Base-by-base conservation (phyloP, 2,888 invertebrate genomes). In the Scaeva pyrastri region DNA sequence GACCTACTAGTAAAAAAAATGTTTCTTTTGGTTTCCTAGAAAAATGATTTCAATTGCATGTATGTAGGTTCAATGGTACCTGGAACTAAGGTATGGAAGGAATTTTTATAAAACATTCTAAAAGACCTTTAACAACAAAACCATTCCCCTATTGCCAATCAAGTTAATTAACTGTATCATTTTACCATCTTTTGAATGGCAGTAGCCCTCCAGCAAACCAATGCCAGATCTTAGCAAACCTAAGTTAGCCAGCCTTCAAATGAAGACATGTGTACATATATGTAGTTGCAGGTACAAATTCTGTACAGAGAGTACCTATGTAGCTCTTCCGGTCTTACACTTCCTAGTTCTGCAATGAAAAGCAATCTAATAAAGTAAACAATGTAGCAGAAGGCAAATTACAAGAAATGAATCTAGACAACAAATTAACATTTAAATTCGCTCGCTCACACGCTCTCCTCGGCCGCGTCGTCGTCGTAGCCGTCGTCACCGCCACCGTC, bases 401-500 rank as follows among this genome's bases (percentile, higher is more conserved):
- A 78, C 68, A 81, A 45, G 52, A 77, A 86, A 74, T 82, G 73
- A 77, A 78, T 82, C 74, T 41, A 14, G 21, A 60, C 77, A 74
- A 82, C 77, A 74, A 82, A 86, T 86, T 86, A 86, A 62, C 86
- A 82, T 86, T 66, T 74, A 78, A 86, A 73, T 73, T 64, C 48
- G 60, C 48, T 56, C 60, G 19, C 62, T 19, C 41, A 11, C 43
- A 26, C 23, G n/a, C 45, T n/a, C 31, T 56, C 21, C 39, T 26
- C 39, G 5, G 31, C 2, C 8, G 31, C 8, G 4, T 31, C 7
- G 31, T 31, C 31, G 4, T 31, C 31, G 7, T 6, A 31, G 8
- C n/a, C n/a, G n/a, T n/a, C n/a, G n/a, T n/a, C n/a, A n/a, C n/a
- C n/a, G n/a, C n/a, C n/a, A n/a, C n/a, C n/a, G 31, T 31, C 39